Percentiles rank a stretch among this genome's conserved stretches.
Conservation (phyloP, 1,140 invertebrate genomes). For the Branchinecta lindahli region DNA sequence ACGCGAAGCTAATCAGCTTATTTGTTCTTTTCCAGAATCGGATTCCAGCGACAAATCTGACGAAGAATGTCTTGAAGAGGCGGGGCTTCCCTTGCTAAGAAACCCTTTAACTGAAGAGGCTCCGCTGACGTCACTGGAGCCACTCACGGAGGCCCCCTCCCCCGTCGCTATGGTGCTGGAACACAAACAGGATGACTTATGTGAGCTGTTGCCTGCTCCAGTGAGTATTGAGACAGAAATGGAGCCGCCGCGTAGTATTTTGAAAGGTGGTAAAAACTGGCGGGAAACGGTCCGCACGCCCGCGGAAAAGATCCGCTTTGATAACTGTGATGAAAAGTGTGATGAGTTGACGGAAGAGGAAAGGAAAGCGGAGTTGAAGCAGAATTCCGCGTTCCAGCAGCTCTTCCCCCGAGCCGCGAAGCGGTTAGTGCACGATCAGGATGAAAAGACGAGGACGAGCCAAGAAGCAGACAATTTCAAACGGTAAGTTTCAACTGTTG, state of each 20-base stretch:
- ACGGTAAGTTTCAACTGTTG: too few relatives aligned
- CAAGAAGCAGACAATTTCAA: too few relatives aligned
- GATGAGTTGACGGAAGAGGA: constrained; percentile 26
- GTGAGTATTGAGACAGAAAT: not conserved
- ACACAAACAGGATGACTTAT: constrained; percentile 24
- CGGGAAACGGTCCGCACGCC: constrained; percentile 29
- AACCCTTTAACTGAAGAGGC: not conserved
- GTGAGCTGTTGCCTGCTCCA: not conserved
- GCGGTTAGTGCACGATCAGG: not conserved
- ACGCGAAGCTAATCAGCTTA: too few relatives aligned
- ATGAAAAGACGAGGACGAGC: not conserved
- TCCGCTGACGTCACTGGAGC: not conserved
- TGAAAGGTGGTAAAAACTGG: constrained; percentile 46
- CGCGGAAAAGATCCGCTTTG: constrained; percentile 25
- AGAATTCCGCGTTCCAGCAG: constrained; percentile 53
- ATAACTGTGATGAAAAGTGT: constrained; percentile 29
- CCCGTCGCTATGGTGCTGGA: not conserved
- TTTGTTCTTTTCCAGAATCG: not conserved
- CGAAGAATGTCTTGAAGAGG: not conserved
- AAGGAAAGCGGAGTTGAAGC: constrained; percentile 28
- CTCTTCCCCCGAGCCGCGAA: constrained; percentile 38
- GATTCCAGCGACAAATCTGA: constrained; percentile 8
- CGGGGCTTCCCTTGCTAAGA: not conserved
- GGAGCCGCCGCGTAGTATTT: constrained; percentile 34
- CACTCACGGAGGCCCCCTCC: constrained; percentile 24